Percentiles rank a stretch among this genome's conserved stretches.
These are phyloP conservation scores for Koerneria pararmatus DNA, from an alignment of 2,888 invertebrate genomes.

Conservation along the genomic window DNA sequence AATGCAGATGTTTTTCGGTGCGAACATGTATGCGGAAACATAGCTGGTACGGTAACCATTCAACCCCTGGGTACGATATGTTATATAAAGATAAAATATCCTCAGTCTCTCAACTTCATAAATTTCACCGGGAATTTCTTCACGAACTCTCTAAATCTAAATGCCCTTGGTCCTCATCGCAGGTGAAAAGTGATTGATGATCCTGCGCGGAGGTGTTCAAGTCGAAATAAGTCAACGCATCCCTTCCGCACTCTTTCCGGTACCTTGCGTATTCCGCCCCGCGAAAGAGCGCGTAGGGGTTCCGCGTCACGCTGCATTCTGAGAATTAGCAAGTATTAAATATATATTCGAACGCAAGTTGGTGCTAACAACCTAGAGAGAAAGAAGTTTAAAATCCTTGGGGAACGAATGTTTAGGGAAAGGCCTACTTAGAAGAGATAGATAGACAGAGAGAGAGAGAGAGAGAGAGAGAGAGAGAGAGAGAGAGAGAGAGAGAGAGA, in stretches of 20 bases:
- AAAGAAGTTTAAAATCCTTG: not conserved
- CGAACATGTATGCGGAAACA: too few relatives aligned
- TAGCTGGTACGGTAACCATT: too few relatives aligned
- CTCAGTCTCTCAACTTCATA: too few relatives aligned
- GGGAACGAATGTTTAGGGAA: not conserved
- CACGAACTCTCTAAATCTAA: conserved; percentile 76
- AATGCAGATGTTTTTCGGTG: too few relatives aligned
- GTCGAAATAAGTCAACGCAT: conserved; percentile 94
- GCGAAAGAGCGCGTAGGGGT: conserved; percentile 87
- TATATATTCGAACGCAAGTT: too few relatives aligned
- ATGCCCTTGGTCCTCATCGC: conserved; percentile 80
- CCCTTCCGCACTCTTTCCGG: conserved; percentile 75
- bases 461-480: not conserved
- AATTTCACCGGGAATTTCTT: too few relatives aligned
- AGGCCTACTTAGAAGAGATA: not conserved
- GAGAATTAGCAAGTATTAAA: conserved; percentile 22
- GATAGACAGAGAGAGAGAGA: too few relatives aligned
- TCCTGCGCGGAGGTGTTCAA: conserved; percentile 98
- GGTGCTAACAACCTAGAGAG: too few relatives aligned
- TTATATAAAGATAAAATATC: too few relatives aligned
- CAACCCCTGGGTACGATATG: too few relatives aligned
- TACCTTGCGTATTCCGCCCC: conserved; percentile 95
- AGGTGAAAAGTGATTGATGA: conserved; percentile 91
- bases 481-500: not conserved
- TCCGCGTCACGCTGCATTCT: conserved; percentile 93